Conservation (phyloP, 2,797 vertebrate species). For the Cossypha caffra region DNA sequence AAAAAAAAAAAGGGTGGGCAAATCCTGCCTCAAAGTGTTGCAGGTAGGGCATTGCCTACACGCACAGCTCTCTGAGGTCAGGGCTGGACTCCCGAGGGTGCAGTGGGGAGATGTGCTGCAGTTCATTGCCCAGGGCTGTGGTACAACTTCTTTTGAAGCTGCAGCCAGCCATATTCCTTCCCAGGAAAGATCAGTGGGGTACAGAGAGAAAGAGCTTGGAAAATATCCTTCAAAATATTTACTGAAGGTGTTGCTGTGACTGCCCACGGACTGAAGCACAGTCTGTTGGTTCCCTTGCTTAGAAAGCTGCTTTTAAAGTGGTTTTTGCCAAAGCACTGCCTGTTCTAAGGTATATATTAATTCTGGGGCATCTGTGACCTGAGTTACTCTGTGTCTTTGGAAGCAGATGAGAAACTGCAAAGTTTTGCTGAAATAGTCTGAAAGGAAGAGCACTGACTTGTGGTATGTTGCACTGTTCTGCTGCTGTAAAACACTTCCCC, state of each 20-base stretch:
- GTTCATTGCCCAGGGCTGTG: not conserved
- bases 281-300: constrained; percentile 26
- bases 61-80: not conserved
- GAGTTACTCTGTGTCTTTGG: constrained; percentile 38
- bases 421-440: not conserved
- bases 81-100: not conserved
- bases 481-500: not conserved
- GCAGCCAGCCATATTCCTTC: not conserved
- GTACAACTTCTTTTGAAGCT: constrained; percentile 23
- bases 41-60: not conserved
- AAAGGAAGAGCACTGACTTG: not conserved
- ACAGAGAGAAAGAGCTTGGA: not conserved
- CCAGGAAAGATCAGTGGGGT: constrained; percentile 1
- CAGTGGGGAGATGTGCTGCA: not conserved
- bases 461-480: not conserved
- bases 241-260: constrained; percentile 43
- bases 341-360: not conserved
- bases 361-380: constrained; percentile 19
- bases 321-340: constrained; percentile 12
- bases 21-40: not conserved
- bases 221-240: constrained; percentile 53
- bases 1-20: not conserved
- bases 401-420: not conserved
- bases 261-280: not conserved
- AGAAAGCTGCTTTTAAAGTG: constrained; percentile 10